Evolutionary conservation across 2,797 vertebrate species (phyloP).

Genomic region (Neomorphus geoffroyi): DNA sequence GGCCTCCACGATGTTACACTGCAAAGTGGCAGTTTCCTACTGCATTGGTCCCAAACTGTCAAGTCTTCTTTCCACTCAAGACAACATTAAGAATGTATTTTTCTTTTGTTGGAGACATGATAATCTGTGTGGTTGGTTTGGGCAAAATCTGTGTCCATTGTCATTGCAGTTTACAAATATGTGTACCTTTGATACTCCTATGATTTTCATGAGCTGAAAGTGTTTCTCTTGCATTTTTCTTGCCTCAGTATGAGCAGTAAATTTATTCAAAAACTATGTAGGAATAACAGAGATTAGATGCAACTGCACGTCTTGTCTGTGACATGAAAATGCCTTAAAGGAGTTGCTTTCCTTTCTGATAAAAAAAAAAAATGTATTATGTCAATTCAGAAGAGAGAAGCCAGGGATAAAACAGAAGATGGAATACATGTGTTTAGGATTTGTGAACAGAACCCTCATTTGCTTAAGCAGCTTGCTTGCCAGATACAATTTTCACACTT

Average conservation of each 20-base stretch:
- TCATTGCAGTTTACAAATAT: not conserved
- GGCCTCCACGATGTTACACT: not conserved
- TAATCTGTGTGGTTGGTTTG: not conserved
- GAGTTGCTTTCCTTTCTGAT: not conserved
- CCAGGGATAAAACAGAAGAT: not conserved
- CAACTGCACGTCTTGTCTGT: not conserved
- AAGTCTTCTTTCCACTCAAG: not conserved
- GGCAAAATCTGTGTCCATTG: not conserved
- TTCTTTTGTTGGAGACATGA: not conserved
- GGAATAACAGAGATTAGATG: not conserved
- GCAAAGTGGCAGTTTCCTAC: not conserved
- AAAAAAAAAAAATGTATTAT: not conserved
- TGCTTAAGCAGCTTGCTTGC: constrained; percentile 59
- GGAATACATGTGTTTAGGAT: constrained; percentile 3
- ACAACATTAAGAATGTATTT: not conserved
- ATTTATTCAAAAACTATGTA: not conserved
- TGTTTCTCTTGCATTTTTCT: not conserved
- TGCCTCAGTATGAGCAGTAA: not conserved
- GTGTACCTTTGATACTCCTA: not conserved
- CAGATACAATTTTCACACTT: constrained; percentile 63
- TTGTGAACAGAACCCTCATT: constrained; percentile 46
- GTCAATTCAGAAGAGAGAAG: not conserved
- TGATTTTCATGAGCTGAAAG: not conserved
- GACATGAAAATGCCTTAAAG: not conserved
- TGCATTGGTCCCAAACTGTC: not conserved